Conservation (phyloP, 2,113 vertebrate species). For the Antigone vipio region DNA sequence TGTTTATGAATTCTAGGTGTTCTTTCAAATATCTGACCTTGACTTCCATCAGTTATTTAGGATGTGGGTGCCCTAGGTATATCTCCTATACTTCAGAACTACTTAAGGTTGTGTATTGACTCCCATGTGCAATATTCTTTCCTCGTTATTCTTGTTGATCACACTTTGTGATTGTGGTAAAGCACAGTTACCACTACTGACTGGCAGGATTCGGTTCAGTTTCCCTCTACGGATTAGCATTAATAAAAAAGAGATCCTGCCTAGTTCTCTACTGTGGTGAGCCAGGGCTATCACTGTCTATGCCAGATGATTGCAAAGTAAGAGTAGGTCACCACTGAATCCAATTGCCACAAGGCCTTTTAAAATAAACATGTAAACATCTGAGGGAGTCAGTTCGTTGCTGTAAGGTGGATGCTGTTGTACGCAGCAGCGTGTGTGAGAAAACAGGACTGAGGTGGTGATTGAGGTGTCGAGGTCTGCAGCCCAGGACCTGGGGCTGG, state of each 20-base stretch:
- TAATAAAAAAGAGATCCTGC: neutral
- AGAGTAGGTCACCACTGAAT: neutral
- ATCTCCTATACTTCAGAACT: neutral
- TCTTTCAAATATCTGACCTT: neutral
- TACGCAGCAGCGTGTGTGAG: neutral
- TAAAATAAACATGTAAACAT: neutral
- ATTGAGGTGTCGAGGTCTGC: neutral
- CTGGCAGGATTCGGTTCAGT: neutral
- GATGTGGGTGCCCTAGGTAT: accelerated
- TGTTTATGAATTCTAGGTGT: neutral
- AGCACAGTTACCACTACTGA: neutral
- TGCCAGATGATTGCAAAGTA: neutral
- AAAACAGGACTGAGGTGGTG: neutral
- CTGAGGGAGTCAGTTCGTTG: neutral
- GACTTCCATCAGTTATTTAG: neutral
- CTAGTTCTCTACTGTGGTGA: neutral
- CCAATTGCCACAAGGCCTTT: neutral
- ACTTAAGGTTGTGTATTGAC: neutral
- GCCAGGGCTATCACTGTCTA: accelerated
- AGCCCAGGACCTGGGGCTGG: neutral
- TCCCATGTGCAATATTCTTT: neutral
- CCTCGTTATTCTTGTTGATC: neutral
- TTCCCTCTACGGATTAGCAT: neutral
- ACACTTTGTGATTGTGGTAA: neutral
- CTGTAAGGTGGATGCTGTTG: neutral